A percentile compares a stretch with the other conserved stretches of the same genome.
Evolutionary conservation across 2,797 vertebrate species (phyloP).

Genomic region (Chromobotia macracanthus): DNA sequence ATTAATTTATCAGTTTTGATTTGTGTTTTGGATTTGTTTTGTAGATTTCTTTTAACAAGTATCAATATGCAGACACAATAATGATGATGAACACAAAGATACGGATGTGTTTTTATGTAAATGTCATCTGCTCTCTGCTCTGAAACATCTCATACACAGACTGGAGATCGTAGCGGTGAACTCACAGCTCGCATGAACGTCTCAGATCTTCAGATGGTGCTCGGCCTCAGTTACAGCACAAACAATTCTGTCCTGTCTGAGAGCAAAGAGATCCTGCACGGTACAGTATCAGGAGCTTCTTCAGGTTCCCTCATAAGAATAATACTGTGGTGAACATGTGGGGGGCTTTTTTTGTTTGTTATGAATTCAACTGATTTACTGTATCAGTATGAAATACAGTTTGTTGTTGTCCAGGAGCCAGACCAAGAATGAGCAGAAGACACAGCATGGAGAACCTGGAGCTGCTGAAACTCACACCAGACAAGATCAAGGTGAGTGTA

Average conservation of each 20-base stretch:
- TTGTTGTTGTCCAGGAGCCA: conserved; percentile 76
- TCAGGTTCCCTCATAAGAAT: not conserved
- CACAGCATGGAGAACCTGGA: conserved; percentile 99
- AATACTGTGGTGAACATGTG: too few relatives aligned
- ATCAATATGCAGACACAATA: not conserved
- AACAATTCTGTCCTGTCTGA: conserved; percentile 88
- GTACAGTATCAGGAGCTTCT: conserved; percentile 66
- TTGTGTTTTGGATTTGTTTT: not conserved
- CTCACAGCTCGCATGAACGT: conserved; percentile 95
- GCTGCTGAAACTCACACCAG: conserved; percentile 93
- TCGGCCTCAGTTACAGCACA: conserved; percentile 93
- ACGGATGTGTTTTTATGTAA: not conserved
- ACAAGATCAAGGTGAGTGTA: conserved; percentile 83
- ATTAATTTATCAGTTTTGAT: not conserved
- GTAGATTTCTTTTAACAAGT: too few relatives aligned
- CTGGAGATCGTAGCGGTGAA: conserved; percentile 92
- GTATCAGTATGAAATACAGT: not conserved
- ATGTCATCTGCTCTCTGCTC: not conserved
- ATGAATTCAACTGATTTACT: not conserved
- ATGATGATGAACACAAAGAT: too few relatives aligned
- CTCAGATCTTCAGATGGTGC: conserved; percentile 93
- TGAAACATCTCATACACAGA: conserved; percentile 72
- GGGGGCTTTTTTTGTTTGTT: not conserved
- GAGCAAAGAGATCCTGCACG: conserved; percentile 77
- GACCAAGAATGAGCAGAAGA: conserved; percentile 83